Percentiles rank a stretch among this genome's conserved stretches.
These are phyloP conservation scores for Masticophis lateralis DNA, from an alignment of 2,797 vertebrate genomes.

Conservation along the genomic window DNA sequence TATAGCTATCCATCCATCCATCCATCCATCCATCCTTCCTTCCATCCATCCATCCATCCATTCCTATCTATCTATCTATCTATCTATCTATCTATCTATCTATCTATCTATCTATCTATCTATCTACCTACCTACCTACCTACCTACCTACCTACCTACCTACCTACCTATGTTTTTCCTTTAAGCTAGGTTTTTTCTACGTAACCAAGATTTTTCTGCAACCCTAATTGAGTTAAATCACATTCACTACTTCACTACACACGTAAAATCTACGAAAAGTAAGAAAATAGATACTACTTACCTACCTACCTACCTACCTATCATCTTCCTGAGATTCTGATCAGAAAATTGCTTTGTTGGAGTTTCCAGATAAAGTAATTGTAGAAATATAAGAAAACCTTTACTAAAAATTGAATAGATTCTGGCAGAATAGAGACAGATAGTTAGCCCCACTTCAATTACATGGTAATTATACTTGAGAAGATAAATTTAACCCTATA, in stretches of 20 bases:
- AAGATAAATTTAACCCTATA: not conserved
- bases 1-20: not conserved
- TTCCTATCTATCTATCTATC: not conserved
- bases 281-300: no score
- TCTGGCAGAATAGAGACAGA: not conserved
- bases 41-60: not conserved
- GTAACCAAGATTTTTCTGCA: no score
- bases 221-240: no score
- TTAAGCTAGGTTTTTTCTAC: no score
- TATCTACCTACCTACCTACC: not conserved
- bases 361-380: not conserved
- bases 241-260: no score
- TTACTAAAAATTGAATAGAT: not conserved
- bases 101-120: no score
- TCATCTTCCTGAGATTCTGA: not conserved
- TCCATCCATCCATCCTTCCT: not conserved
- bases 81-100: no score
- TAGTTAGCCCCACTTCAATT: not conserved
- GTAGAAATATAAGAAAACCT: not conserved
- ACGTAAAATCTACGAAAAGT: no score
- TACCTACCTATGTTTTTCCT: no score
- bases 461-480: not conserved
- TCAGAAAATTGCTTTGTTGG: not conserved
- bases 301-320: not conserved
- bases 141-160: no score